Evolutionary conservation across 2,888 invertebrate species (phyloP).

Genomic region (Hermaeophaga mercurialis): DNA sequence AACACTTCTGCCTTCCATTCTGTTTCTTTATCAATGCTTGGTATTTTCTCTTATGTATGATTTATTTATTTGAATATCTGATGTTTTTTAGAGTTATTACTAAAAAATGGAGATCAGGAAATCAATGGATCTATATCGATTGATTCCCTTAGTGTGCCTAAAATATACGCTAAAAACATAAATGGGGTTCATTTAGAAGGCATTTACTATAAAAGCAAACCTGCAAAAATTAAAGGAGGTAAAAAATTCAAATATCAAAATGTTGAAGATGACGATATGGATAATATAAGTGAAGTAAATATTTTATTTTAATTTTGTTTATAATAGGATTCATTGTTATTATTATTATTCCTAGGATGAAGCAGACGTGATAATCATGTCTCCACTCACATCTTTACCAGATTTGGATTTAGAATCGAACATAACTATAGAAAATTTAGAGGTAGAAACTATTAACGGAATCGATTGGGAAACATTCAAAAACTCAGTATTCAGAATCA

Average conservation of each 20-base stretch:
- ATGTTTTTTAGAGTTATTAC: conserved; percentile 41
- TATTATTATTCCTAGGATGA: conserved; percentile 20
- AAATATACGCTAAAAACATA: conserved; percentile 39
- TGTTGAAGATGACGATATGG: conserved; percentile 29
- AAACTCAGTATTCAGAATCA: conserved; percentile 47
- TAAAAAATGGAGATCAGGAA: conserved; percentile 37
- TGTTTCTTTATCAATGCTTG: not conserved
- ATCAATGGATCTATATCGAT: conserved; percentile 35
- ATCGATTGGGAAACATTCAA: conserved; percentile 50
- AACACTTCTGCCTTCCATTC: not conserved
- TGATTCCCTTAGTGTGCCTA: conserved; percentile 40
- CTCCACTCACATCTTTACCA: not conserved
- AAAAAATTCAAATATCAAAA: conserved; percentile 45
- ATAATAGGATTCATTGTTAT: not conserved
- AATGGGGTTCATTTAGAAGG: conserved; percentile 46
- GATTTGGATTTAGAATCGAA: conserved; percentile 28
- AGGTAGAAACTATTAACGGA: conserved; percentile 48
- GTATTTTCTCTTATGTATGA: not conserved
- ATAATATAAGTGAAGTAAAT: conserved; percentile 40
- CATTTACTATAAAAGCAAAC: conserved; percentile 43
- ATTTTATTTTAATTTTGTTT: not conserved
- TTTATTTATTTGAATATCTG: not conserved
- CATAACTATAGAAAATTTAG: conserved; percentile 46
- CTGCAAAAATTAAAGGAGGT: conserved; percentile 41
- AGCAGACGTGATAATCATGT: conserved; percentile 24